These are phyloP conservation scores for Barbus barbus DNA, from an alignment of 2,113 vertebrate species.

Conservation along the genomic window DNA sequence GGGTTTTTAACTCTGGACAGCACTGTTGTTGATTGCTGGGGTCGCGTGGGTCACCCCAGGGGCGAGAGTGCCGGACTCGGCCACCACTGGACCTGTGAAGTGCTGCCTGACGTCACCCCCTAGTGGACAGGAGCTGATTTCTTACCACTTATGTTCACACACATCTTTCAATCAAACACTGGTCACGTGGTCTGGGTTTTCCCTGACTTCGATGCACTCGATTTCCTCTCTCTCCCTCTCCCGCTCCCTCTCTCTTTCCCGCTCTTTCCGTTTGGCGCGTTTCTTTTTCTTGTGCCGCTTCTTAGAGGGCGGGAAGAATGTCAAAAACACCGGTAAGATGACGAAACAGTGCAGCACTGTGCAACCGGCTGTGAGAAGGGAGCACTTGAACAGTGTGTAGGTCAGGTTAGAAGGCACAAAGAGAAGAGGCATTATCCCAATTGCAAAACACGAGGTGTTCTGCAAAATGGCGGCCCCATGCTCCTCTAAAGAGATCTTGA, in stretches of 20 bases:
- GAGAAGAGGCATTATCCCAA: slow-evolving; percentile 95
- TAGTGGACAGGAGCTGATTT: slow-evolving; percentile 31
- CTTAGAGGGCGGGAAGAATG: slow-evolving; percentile 98
- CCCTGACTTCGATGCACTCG: slow-evolving; percentile 97
- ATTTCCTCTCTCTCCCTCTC: slow-evolving; percentile 93
- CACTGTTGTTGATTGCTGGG: slow-evolving; percentile 63
- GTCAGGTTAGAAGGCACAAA: slow-evolving; percentile 99
- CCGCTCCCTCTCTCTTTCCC: slow-evolving; percentile 89
- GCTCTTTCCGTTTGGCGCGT: slow-evolving; percentile 93
- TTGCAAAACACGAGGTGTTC: slow-evolving; percentile 93
- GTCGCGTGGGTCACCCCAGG: slow-evolving; percentile 48
- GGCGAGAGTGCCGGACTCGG: slow-evolving; percentile 48
- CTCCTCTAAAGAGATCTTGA: slow-evolving; percentile 96
- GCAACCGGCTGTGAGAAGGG: slow-evolving; percentile 92
- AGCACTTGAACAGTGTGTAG: slow-evolving; percentile 99
- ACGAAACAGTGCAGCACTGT: slow-evolving; percentile 98
- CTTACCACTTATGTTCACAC: slow-evolving; percentile 27
- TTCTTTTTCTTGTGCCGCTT: slow-evolving; percentile 99
- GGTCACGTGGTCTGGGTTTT: slow-evolving; percentile 97
- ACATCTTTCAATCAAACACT: slow-evolving; percentile 82
- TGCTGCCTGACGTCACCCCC: slow-evolving; percentile 37
- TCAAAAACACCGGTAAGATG: slow-evolving; percentile 97
- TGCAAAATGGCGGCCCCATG: slow-evolving; percentile 98
- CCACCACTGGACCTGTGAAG: slow-evolving; percentile 58
- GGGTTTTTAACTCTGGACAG: slow-evolving; percentile 61